Percentiles rank a stretch among this genome's conserved stretches.
Evolutionary conservation across 2,113 vertebrate genomes (phyloP).

Genomic region (Ceyx cyanopectus): DNA sequence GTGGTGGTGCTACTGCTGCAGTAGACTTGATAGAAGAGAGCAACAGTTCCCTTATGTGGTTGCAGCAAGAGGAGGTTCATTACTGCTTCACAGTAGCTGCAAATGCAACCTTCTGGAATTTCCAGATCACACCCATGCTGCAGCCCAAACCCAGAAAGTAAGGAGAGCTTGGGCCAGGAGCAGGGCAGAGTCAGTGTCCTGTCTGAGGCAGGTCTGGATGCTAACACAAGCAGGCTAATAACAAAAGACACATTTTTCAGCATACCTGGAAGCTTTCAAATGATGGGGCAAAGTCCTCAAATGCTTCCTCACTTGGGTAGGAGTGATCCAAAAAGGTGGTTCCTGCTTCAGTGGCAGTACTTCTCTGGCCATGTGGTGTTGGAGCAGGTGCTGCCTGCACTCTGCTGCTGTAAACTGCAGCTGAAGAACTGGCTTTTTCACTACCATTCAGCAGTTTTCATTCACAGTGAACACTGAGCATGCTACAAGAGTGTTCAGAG

Average conservation of each 20-base stretch:
- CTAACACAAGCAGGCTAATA: neutral
- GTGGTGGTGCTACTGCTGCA: neutral
- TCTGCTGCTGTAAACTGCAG: neutral
- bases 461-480: neutral
- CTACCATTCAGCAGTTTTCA: neutral
- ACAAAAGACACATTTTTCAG: neutral
- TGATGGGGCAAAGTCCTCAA: neutral
- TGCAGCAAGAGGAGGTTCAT: neutral
- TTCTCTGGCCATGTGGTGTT: neutral
- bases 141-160: neutral
- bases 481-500: neutral
- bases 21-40: neutral
- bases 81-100: neutral
- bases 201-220: neutral
- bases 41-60: neutral
- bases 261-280: neutral
- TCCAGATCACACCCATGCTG: neutral
- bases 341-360: neutral
- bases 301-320: neutral
- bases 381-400: neutral
- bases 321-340: neutral
- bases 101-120: neutral
- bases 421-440: neutral
- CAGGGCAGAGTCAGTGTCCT: neutral
- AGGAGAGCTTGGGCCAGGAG: neutral